phyloP scores from a whole-genome alignment of 2,113 vertebrate genomes.

The Callipepla squamata region DNA sequence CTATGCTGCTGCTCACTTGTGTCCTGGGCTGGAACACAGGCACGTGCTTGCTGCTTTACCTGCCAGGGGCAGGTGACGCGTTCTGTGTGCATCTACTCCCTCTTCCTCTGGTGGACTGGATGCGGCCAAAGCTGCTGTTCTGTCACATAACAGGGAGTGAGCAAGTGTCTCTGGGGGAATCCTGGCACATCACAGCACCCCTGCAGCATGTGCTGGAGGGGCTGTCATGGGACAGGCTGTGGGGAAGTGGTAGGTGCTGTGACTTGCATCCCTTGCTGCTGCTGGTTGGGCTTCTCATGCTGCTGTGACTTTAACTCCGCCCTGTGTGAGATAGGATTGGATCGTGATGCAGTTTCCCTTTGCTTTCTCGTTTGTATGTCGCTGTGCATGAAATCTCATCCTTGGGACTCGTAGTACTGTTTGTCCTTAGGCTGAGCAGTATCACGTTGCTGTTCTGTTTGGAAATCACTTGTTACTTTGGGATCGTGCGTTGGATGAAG shows the following conservation, averaged over 20 bases:
- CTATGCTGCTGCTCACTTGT: background rate
- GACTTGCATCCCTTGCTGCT: background rate
- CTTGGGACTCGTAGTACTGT: background rate
- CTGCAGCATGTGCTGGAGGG: background rate
- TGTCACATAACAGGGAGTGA: background rate
- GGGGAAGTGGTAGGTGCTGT: background rate
- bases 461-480: slow-evolving; percentile 13
- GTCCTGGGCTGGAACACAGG: background rate
- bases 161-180: background rate
- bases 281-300: background rate
- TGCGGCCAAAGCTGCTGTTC: background rate
- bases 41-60: background rate
- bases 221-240: background rate
- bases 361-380: background rate
- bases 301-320: background rate
- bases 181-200: background rate
- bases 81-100: background rate
- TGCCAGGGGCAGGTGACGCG: accelerated
- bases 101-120: background rate
- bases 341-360: background rate
- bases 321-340: background rate
- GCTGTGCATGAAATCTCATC: background rate
- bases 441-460: background rate
- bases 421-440: background rate
- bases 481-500: background rate